Conservation (phyloP, 2,113 vertebrate genomes). For the Heliornis fulica region DNA sequence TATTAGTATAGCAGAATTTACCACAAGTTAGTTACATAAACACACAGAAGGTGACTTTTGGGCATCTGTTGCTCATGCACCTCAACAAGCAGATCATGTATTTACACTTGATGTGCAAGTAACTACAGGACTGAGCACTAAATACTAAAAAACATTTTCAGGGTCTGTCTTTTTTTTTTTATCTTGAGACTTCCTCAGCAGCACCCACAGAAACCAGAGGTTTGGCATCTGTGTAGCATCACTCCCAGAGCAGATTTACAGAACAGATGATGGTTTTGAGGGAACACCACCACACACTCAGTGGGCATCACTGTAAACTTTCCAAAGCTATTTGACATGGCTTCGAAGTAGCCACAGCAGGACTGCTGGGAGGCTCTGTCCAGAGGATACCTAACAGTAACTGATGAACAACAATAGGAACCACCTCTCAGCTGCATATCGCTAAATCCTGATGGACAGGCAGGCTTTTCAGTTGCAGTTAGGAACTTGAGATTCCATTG, state of each 20-base stretch:
- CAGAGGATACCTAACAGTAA: neutral
- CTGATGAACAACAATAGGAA: neutral
- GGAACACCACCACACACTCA: neutral
- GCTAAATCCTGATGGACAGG: neutral
- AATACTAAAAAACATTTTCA: neutral
- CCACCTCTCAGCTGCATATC: neutral
- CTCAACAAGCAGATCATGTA: neutral
- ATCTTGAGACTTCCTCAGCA: neutral
- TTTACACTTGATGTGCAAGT: neutral
- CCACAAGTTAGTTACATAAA: neutral
- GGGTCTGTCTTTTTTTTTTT: neutral
- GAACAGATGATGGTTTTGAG: neutral
- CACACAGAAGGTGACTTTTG: neutral
- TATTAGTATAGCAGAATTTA: neutral
- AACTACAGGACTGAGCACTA: neutral
- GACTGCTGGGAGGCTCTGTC: neutral
- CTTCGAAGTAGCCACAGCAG: neutral
- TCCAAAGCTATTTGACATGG: neutral
- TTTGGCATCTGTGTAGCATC: neutral
- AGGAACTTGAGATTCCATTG: neutral
- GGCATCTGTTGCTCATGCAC: neutral
- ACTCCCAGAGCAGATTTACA: neutral
- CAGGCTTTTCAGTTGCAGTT: neutral
- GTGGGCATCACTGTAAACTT: neutral
- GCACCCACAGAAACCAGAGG: neutral